A percentile compares a stretch with the other conserved stretches of the same genome.
Conservation (phyloP, 2,888 invertebrate species). For the Melangyna quadrimaculata region DNA sequence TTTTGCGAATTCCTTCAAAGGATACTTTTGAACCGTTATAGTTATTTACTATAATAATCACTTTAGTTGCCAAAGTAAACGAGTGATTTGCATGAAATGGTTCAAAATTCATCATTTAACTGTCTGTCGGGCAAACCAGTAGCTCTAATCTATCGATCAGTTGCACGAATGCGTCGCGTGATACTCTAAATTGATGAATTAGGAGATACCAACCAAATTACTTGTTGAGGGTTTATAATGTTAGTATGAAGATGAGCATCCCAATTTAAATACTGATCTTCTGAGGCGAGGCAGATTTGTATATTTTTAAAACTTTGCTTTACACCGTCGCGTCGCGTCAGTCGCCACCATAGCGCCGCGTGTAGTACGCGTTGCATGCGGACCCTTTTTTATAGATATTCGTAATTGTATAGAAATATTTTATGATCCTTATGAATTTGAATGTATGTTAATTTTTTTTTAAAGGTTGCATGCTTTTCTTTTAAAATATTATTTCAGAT, state of each 20-base stretch:
- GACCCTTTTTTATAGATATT: background rate
- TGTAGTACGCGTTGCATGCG: background rate
- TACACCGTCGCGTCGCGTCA: no score
- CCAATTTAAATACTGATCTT: background rate
- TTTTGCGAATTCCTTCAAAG: background rate
- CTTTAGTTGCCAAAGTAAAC: slow-evolving; percentile 29
- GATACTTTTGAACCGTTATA: background rate
- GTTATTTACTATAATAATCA: slow-evolving; percentile 27
- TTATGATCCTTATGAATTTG: slow-evolving; percentile 39
- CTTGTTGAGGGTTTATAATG: background rate
- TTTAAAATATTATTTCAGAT: background rate
- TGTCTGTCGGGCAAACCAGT: slow-evolving; percentile 12
- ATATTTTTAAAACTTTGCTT: background rate
- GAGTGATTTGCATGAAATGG: slow-evolving; percentile 53
- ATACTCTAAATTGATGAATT: slow-evolving; percentile 1
- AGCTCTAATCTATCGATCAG: slow-evolving; percentile 17
- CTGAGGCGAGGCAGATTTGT: background rate
- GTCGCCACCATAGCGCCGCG: background rate
- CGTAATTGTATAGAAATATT: background rate
- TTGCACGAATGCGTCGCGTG: slow-evolving; percentile 28
- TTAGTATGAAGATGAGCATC: background rate
- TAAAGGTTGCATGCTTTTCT: background rate
- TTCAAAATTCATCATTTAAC: slow-evolving; percentile 9
- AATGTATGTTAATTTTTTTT: background rate
- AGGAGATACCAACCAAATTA: slow-evolving; percentile 5